These are phyloP conservation scores for Lithodes maja DNA, from an alignment of 2,888 invertebrate species.

Conservation along the genomic window DNA sequence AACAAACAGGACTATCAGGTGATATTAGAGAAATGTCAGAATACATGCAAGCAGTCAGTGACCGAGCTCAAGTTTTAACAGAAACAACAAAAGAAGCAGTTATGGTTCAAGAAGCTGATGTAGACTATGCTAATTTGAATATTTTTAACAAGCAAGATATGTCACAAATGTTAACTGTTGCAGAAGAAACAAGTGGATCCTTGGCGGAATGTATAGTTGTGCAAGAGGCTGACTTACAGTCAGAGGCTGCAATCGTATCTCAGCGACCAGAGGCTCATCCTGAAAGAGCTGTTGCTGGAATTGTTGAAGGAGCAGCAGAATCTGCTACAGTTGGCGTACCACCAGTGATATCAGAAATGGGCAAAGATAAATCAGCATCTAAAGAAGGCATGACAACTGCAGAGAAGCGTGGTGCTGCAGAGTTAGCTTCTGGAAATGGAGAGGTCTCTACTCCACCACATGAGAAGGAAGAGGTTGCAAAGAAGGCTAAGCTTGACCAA, in stretches of 20 bases:
- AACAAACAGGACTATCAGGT: conserved; percentile 54
- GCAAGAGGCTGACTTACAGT: conserved; percentile 58
- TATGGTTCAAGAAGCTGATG: conserved; percentile 62
- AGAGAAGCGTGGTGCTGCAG: conserved; percentile 65
- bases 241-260: conserved; percentile 57
- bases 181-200: conserved; percentile 55
- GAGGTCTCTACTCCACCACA: conserved; percentile 59
- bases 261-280: conserved; percentile 48
- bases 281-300: conserved; percentile 58
- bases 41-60: conserved; percentile 52
- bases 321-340: conserved; percentile 58
- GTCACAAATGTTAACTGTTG: conserved; percentile 51
- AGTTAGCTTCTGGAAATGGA: conserved; percentile 40
- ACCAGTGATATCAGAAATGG: conserved; percentile 53
- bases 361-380: conserved; percentile 3
- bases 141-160: conserved; percentile 46
- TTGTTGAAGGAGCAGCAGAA: conserved; percentile 62
- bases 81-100: conserved; percentile 59
- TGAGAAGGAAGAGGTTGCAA: conserved; percentile 69
- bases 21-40: conserved; percentile 52
- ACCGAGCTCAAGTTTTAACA: conserved; percentile 52
- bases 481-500: conserved; percentile 64
- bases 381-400: conserved; percentile 40
- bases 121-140: conserved; percentile 55
- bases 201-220: conserved; percentile 59